Evolutionary conservation across 64 coral and sea anemone genomes (phyloP).

Genomic region (Anthopleura sola): DNA sequence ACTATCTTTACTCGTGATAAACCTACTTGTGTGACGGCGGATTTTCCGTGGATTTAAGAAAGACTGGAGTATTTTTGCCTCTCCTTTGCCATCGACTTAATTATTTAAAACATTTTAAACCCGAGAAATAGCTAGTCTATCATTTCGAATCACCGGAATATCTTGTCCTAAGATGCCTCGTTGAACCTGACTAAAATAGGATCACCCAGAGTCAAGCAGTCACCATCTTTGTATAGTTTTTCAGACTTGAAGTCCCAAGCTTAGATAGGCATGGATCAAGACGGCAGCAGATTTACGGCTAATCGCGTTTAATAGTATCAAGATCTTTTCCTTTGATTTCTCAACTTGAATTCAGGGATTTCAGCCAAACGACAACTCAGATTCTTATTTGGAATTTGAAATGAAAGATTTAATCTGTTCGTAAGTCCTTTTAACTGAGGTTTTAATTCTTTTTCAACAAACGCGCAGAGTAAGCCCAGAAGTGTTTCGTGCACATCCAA

Average conservation of each 20-base stretch:
- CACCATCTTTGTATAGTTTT: neutral
- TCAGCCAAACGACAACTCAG: neutral
- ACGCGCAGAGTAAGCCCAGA: neutral
- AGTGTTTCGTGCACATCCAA: neutral
- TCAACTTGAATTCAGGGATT: conserved; percentile 3
- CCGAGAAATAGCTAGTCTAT: neutral
- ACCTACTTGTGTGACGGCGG: conserved; percentile 2
- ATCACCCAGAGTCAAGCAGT: neutral
- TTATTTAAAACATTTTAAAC: neutral
- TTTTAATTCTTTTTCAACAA: neutral
- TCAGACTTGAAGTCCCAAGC: conserved; percentile 16
- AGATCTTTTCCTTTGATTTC: conserved; percentile 6
- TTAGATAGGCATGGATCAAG: neutral
- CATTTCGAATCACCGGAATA: neutral
- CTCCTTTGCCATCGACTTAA: neutral
- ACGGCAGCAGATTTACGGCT: conserved; percentile 12
- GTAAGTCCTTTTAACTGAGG: neutral
- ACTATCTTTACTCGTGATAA: neutral
- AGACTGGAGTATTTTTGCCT: neutral
- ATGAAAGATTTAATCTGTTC: neutral
- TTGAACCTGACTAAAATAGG: neutral
- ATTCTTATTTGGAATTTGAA: neutral
- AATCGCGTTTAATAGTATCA: neutral
- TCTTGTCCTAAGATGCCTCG: neutral
- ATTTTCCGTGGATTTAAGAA: neutral